A percentile compares a stretch with the other conserved stretches of the same genome.
These are phyloP conservation scores for Lucilia sericata DNA, from an alignment of 1,140 invertebrate genomes.

Conservation along the genomic window DNA sequence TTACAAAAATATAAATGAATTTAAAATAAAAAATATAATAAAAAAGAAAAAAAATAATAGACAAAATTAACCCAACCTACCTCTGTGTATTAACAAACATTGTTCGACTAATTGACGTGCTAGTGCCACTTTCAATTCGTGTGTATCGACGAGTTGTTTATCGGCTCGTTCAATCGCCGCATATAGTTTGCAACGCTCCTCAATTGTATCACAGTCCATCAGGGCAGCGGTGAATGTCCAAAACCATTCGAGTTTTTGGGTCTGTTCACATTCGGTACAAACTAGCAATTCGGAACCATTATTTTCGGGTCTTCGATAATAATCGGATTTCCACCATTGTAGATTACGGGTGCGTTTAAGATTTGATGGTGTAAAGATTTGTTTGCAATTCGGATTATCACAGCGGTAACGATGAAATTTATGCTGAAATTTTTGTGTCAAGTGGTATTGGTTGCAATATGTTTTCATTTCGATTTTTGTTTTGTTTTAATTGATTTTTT, in stretches of 20 bases:
- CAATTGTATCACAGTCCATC: constrained; percentile 56
- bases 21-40: background rate
- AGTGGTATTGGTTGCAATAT: constrained; percentile 39
- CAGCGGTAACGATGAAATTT: constrained; percentile 63
- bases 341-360: constrained; percentile 53
- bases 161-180: constrained; percentile 57
- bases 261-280: constrained; percentile 53
- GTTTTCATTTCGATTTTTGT: background rate
- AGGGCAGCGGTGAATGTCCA: constrained; percentile 56
- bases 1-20: background rate
- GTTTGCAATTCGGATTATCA: constrained; percentile 61
- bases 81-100: constrained; percentile 57
- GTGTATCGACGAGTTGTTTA: constrained; percentile 55
- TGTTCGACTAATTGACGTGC: constrained; percentile 56
- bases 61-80: constrained; percentile 47
- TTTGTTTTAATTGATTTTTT: background rate
- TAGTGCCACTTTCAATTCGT: constrained; percentile 56
- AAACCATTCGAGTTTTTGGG: constrained; percentile 60
- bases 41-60: background rate
- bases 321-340: constrained; percentile 58
- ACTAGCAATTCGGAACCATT: constrained; percentile 56
- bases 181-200: constrained; percentile 60
- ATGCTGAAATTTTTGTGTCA: constrained; percentile 49
- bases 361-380: constrained; percentile 56
- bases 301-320: constrained; percentile 55